These are phyloP conservation scores for Danaus melanippus DNA, from an alignment of 1,140 invertebrate genomes.

Conservation along the genomic window DNA sequence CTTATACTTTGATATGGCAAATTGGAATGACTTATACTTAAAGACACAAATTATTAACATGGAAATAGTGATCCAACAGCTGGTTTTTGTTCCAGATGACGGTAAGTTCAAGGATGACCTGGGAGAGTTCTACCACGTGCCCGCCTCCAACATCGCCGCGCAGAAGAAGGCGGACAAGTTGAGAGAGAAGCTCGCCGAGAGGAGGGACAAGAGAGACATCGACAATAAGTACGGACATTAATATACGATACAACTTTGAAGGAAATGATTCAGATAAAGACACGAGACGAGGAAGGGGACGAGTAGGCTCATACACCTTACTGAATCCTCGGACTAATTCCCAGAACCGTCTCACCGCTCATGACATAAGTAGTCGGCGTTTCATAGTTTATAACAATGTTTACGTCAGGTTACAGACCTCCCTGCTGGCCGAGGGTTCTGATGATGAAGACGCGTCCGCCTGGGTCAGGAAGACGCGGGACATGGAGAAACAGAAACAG, in stretches of 20 bases:
- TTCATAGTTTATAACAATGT: too few species aligned
- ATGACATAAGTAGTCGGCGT: too few species aligned
- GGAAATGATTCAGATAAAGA: too few species aligned
- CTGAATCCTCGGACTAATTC: too few species aligned
- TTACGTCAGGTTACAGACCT: slow-evolving; percentile 44
- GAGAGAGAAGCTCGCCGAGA: slow-evolving; percentile 82
- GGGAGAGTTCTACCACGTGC: slow-evolving; percentile 94
- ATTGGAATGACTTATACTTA: too few species aligned
- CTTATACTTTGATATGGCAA: too few species aligned
- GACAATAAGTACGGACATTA: slow-evolving; percentile 75
- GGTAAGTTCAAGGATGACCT: slow-evolving; percentile 82
- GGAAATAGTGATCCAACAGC: not conserved
- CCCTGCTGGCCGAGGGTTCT: slow-evolving; percentile 46
- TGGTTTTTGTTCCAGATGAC: slow-evolving; percentile 38
- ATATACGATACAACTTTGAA: too few species aligned
- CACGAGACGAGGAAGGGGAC: too few species aligned
- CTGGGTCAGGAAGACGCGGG: slow-evolving; percentile 90
- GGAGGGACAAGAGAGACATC: slow-evolving; percentile 86
- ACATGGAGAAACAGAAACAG: slow-evolving; percentile 84
- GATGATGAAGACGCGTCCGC: slow-evolving; percentile 76
- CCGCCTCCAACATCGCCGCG: slow-evolving; percentile 86
- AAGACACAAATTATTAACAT: too few species aligned
- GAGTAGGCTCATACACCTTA: too few species aligned
- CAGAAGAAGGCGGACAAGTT: slow-evolving; percentile 87
- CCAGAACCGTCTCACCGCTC: too few species aligned